Evolutionary conservation across 2,797 vertebrate genomes (phyloP).

Genomic region (Mormyrus hasselquistii): DNA sequence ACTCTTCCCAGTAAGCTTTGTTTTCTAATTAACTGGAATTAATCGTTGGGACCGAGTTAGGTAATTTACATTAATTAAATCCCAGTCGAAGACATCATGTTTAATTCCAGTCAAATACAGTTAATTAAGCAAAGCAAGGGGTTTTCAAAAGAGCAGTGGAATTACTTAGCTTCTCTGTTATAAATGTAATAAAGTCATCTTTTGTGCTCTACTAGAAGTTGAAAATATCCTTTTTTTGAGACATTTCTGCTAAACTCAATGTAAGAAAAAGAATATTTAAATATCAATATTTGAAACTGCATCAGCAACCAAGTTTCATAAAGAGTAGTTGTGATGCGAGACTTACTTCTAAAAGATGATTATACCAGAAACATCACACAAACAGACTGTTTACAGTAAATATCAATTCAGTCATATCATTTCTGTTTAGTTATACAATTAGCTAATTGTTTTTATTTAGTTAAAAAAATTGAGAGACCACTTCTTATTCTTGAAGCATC

Average conservation of each 20-base stretch:
- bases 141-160: constrained; percentile 98
- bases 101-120: constrained; percentile 99
- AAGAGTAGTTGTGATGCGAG: background rate
- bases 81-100: constrained; percentile 98
- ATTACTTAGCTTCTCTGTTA: constrained; percentile 89
- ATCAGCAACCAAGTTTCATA: background rate
- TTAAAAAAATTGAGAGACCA: background rate
- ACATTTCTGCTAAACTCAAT: constrained; percentile 99
- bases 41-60: constrained; percentile 99
- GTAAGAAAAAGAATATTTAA: constrained; percentile 99
- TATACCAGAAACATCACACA: background rate
- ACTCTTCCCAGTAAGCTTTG: constrained; percentile 97
- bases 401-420: background rate
- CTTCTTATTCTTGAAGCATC: background rate
- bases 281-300: constrained; percentile 77
- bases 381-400: background rate
- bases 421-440: background rate
- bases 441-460: background rate
- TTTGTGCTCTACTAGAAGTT: constrained; percentile 96
- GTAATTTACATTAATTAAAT: constrained; percentile 99
- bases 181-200: constrained; percentile 99
- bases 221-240: constrained; percentile 90
- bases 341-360: background rate
- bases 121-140: constrained; percentile 99
- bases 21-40: constrained; percentile 99